Conservation (phyloP, 2,888 invertebrate genomes). For the Dioctria rufipes region DNA sequence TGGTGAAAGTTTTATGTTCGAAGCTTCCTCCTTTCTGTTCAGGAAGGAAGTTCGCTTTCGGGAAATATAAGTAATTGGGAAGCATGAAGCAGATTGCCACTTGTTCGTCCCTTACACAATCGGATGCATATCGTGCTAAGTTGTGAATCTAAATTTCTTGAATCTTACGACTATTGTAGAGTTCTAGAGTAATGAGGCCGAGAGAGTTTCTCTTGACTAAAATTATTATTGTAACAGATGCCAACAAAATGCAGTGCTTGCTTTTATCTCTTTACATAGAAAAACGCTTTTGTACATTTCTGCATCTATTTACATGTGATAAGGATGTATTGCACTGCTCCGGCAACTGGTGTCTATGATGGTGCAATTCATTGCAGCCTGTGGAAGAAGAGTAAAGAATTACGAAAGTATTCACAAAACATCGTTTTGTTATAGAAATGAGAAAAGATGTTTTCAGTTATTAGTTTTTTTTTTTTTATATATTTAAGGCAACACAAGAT, state of each 20-base stretch:
- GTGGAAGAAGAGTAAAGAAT: too few relatives aligned
- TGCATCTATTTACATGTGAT: too few relatives aligned
- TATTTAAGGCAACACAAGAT: too few relatives aligned
- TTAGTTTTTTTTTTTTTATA: too few relatives aligned
- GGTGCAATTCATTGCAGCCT: too few relatives aligned
- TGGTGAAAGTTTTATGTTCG: slow-evolving; percentile 30
- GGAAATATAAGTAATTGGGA: slow-evolving; percentile 36
- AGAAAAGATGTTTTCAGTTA: too few relatives aligned
- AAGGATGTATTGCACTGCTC: too few relatives aligned
- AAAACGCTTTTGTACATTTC: too few relatives aligned
- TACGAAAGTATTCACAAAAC: too few relatives aligned
- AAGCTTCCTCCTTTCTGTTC: slow-evolving; percentile 1
- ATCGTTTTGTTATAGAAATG: too few relatives aligned
- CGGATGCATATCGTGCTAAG: not conserved
- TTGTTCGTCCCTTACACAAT: slow-evolving; percentile 36
- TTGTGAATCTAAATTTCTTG: not conserved
- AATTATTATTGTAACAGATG: slow-evolving; percentile 28
- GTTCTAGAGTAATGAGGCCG: slow-evolving; percentile 5
- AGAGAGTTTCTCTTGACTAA: slow-evolving; percentile 14
- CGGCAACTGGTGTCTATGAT: too few relatives aligned
- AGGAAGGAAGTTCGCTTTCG: not conserved
- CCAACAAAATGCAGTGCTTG: not conserved
- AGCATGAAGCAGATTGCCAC: slow-evolving; percentile 35
- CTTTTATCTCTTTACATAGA: too few relatives aligned
- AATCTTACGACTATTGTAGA: not conserved